Base-by-base conservation (phyloP, 2,113 vertebrate genomes). In the Herpailurus yagouaroundi region DNA sequence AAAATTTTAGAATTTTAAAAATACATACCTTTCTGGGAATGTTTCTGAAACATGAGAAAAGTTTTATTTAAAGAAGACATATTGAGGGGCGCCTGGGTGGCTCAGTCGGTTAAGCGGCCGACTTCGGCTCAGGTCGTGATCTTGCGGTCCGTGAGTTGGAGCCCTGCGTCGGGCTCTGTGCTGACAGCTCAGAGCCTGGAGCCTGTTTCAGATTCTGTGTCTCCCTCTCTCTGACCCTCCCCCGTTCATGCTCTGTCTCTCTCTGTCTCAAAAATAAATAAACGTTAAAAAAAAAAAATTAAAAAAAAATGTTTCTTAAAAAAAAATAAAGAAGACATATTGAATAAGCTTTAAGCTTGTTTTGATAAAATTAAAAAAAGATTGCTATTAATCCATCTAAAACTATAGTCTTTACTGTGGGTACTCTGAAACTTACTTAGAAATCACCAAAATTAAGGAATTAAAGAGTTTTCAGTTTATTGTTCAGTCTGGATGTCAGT, bases 21-120 rank as follows among this genome's bases (percentile, higher is more conserved):
- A 80, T 74, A 50, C 1, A 9, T 50, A 33, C 60, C 55, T 27
- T 55, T 45, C 60, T 60, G 55, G 57, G 38, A 89, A 50, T 93
- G 76, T 91, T 93, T 95, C 84, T 92, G 73, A 92, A 89, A 82
- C 96, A 52, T 96, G 57, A 90, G 36, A 79, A 41, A 87, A 95
- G 41, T 95, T n/a, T 94, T 83, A 50, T 73, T 69, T 92, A 84
- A 41, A 92, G 41, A 91, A 64, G n/a, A 55, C 94, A 36, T 79
- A 19, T 95, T 80, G 19, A 91, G 45, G 8, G 45, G 45, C 45
- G 7, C 45, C 45, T 45, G 45, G 45, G 45, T 45, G 45, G 45
- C 7, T 45, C 45, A 45, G 7, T 45, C 45, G 45, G 45, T 45
- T 45, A 45, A 45, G 45, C 7, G 45, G 45, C 45, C 45, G 45